Evolutionary conservation across 2,888 invertebrate genomes (phyloP).

Genomic region (Bimastos eiseni): DNA sequence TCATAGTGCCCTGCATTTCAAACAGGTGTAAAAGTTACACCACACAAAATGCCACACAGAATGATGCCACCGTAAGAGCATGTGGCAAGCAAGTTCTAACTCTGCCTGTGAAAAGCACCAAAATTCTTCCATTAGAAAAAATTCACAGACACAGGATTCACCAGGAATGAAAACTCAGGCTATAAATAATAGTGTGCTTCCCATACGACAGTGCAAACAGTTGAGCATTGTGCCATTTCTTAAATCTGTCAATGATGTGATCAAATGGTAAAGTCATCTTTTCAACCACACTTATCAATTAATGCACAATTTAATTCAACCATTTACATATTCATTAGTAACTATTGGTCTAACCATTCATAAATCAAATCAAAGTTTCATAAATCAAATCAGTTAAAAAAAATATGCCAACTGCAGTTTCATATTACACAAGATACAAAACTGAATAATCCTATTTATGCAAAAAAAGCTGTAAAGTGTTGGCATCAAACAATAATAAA

Average conservation of each 20-base stretch:
- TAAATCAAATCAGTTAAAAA: background rate
- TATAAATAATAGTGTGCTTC: background rate
- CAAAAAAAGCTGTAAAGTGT: background rate
- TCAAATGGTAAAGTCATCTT: background rate
- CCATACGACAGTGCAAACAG: background rate
- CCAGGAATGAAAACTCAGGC: background rate
- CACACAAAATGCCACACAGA: background rate
- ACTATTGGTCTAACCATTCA: background rate
- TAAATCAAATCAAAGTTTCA: background rate
- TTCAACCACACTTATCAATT: background rate
- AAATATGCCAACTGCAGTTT: background rate
- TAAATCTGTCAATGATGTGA: background rate
- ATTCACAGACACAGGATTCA: background rate
- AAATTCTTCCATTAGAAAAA: background rate
- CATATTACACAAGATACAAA: background rate
- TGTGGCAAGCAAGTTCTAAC: background rate
- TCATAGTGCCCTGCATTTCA: conserved; percentile 71
- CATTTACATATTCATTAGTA: background rate
- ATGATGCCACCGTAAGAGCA: background rate
- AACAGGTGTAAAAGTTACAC: background rate
- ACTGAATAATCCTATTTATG: background rate
- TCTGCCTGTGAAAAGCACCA: background rate
- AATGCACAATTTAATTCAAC: background rate
- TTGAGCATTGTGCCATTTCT: background rate
- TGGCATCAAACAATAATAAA: background rate